Evolutionary conservation across 64 coral and sea anemone genomes (phyloP).

Genomic region (Porites australiensis): DNA sequence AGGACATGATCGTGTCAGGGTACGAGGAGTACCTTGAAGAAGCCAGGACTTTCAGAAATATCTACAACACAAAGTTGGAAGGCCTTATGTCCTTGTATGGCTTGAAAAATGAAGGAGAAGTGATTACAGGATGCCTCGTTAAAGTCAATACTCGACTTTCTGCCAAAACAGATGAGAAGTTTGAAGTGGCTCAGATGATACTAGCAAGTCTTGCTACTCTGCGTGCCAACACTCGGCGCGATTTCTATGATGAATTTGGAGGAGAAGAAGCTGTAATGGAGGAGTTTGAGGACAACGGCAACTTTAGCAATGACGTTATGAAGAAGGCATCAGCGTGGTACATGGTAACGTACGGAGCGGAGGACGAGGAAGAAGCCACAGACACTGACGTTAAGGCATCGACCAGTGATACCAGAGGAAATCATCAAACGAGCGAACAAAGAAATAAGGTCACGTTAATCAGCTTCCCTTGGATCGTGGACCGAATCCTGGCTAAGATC

Average conservation of each 20-base stretch:
- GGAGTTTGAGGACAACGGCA: conserved; percentile 47
- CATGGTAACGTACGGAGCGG: conserved; percentile 51
- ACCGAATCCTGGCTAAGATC: conserved; percentile 76
- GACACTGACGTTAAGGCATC: background rate
- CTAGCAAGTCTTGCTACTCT: conserved; percentile 81
- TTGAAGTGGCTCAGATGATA: conserved; percentile 88
- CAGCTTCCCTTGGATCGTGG: conserved; percentile 86
- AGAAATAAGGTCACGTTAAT: background rate
- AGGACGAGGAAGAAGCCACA: background rate
- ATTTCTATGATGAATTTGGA: conserved; percentile 84
- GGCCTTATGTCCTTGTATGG: conserved; percentile 86
- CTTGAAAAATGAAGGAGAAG: conserved; percentile 80
- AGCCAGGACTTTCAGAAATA: conserved; percentile 53
- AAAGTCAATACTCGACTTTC: conserved; percentile 77
- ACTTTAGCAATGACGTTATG: conserved; percentile 56
- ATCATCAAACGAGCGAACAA: background rate
- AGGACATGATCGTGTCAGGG: conserved; percentile 67
- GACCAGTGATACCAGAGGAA: background rate
- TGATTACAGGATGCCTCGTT: conserved; percentile 76
- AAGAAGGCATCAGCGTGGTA: conserved; percentile 90
- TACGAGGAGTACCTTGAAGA: conserved; percentile 57
- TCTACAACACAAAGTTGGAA: conserved; percentile 80
- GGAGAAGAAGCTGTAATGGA: conserved; percentile 75
- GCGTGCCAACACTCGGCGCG: conserved; percentile 54
- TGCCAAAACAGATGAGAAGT: conserved; percentile 86